Conservation (phyloP, 2,888 invertebrate species). For the Archaeoteleia sp. region DNA sequence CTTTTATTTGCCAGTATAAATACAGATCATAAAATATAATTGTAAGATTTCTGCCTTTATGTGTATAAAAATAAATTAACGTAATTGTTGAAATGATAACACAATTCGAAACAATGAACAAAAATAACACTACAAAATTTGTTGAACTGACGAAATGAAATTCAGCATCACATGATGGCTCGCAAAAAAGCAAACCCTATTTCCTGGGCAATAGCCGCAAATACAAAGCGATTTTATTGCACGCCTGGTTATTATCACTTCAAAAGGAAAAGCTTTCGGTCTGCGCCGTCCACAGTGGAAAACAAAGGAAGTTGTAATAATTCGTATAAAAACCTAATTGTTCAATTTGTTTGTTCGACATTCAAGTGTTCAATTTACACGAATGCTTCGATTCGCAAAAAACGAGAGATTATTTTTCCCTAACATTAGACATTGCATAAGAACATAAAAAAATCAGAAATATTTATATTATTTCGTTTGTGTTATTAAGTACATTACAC, state of each 20-base stretch:
- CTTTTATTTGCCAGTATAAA: not conserved
- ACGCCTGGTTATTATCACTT: not conserved
- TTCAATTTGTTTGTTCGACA: conserved; percentile 17
- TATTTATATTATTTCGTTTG: too few species aligned
- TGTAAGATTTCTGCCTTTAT: too few species aligned
- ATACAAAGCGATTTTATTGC: conserved; percentile 1
- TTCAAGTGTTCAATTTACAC: conserved; percentile 7
- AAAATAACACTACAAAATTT: not conserved
- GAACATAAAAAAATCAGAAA: too few species aligned
- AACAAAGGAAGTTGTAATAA: conserved; percentile 16
- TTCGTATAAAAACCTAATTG: conserved; percentile 10
- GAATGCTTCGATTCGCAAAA: conserved; percentile 5
- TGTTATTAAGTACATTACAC: too few species aligned
- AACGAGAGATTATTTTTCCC: too few species aligned
- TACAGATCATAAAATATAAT: too few species aligned
- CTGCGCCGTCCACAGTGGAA: not conserved
- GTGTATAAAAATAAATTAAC: too few species aligned
- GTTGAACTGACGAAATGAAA: not conserved
- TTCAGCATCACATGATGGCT: not conserved
- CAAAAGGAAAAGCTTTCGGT: conserved; percentile 3
- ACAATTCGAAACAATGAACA: too few species aligned
- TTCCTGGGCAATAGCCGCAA: not conserved
- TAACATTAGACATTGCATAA: too few species aligned
- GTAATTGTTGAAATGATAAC: too few species aligned
- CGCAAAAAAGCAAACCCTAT: not conserved